phyloP scores from a whole-genome alignment of 2,113 vertebrate genomes.

The Dissostichus mawsoni region DNA sequence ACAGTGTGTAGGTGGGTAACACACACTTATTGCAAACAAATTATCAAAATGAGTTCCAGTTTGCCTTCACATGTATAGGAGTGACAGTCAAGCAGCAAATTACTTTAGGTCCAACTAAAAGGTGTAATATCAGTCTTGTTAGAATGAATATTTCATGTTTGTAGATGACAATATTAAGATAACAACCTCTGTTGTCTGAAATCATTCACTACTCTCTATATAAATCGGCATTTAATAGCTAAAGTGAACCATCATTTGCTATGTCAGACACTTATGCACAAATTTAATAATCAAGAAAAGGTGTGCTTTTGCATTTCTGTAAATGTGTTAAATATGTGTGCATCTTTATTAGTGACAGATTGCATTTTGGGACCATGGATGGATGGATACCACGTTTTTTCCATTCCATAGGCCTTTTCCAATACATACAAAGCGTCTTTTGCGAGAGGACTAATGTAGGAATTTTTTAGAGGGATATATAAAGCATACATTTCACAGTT shows the following conservation, averaged over 20 bases:
- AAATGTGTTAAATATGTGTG: neutral
- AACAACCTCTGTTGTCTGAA: neutral
- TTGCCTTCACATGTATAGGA: neutral
- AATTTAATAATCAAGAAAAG: neutral
- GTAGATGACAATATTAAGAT: neutral
- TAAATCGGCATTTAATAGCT: neutral
- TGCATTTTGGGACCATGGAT: neutral
- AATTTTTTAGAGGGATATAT: neutral
- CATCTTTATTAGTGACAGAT: neutral
- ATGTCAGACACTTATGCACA: neutral
- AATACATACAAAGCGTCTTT: neutral
- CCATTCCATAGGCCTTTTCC: neutral
- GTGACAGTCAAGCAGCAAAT: neutral
- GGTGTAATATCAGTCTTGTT: neutral
- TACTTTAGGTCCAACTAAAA: neutral
- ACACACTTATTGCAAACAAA: constrained; percentile 16
- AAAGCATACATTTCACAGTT: neutral
- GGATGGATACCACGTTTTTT: neutral
- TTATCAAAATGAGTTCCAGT: neutral
- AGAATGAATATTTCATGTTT: neutral
- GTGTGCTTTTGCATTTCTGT: neutral
- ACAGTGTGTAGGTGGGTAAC: constrained; percentile 26
- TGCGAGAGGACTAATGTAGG: neutral
- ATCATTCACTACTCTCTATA: neutral
- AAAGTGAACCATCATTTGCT: neutral